These are phyloP conservation scores for Parochlus steinenii DNA, from an alignment of 2,888 invertebrate species.

Conservation along the genomic window DNA sequence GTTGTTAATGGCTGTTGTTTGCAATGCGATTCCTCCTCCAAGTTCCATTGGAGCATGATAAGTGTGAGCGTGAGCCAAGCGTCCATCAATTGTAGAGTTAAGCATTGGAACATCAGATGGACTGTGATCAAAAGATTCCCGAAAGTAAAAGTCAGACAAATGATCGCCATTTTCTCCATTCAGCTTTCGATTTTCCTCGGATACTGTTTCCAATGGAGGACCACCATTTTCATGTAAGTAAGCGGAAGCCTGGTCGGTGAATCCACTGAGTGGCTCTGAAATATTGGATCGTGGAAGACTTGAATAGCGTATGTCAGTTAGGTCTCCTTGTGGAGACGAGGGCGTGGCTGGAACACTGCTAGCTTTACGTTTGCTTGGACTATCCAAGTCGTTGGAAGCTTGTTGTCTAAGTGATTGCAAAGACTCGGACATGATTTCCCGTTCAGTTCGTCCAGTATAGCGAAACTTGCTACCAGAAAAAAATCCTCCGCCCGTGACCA, in stretches of 20 bases:
- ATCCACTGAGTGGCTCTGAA: conserved; percentile 46
- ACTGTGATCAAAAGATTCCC: conserved; percentile 63
- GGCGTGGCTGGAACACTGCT: conserved; percentile 79
- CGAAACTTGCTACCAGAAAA: conserved; percentile 90
- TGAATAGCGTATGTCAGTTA: conserved; percentile 52
- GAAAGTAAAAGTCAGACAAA: conserved; percentile 47
- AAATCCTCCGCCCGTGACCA: conserved; percentile 76
- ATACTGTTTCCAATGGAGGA: conserved; percentile 45
- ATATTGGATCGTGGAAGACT: conserved; percentile 73
- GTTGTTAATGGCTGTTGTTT: conserved; percentile 10
- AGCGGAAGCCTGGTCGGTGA: conserved; percentile 35
- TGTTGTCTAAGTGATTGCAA: conserved; percentile 46
- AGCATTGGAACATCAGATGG: conserved; percentile 57
- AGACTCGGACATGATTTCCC: conserved; percentile 73
- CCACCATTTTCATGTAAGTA: conserved; percentile 39
- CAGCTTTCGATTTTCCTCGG: conserved; percentile 39
- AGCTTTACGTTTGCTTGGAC: conserved; percentile 50
- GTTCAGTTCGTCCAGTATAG: conserved; percentile 82
- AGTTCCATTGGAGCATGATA: too few relatives aligned
- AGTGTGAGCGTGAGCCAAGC: too few relatives aligned
- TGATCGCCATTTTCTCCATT: conserved; percentile 4
- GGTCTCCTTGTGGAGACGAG: conserved; percentile 49
- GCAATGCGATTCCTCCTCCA: too few relatives aligned
- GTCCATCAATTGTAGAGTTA: too few relatives aligned
- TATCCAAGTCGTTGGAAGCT: too few relatives aligned